These are phyloP conservation scores for Acrobeloides nanus DNA, from an alignment of 2,888 invertebrate species.

Conservation along the genomic window DNA sequence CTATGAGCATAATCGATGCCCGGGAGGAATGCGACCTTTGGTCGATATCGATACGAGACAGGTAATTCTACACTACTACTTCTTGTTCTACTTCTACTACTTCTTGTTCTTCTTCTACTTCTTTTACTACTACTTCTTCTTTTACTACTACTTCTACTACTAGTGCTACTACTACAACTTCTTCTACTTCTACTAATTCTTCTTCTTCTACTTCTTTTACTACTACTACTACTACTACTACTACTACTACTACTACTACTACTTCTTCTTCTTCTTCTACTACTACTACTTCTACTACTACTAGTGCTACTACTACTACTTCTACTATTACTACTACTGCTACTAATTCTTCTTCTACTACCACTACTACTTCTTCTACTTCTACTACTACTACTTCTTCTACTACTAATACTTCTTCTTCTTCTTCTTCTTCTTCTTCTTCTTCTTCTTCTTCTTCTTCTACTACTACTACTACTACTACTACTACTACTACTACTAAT, in stretches of 20 bases:
- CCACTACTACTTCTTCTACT: background rate
- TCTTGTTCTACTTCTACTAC: background rate
- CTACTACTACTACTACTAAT: too few relatives aligned
- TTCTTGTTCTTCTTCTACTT: too few relatives aligned
- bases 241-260: background rate
- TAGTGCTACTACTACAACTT: too few relatives aligned
- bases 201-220: background rate
- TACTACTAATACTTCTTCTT: too few relatives aligned
- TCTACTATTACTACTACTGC: background rate
- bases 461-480: background rate
- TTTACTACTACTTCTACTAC: too few relatives aligned
- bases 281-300: background rate
- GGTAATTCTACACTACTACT: background rate
- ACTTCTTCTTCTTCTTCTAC: background rate
- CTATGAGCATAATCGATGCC: constrained; percentile 13
- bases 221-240: background rate
- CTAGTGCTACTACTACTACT: background rate
- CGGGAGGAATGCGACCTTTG: constrained; percentile 12
- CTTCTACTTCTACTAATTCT: too few relatives aligned
- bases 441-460: too few relatives aligned
- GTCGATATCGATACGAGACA: constrained; percentile 4
- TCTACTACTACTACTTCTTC: background rate
- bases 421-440: too few relatives aligned
- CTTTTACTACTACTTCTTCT: too few relatives aligned
- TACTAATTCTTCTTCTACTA: too few relatives aligned